Percentiles rank a stretch among this genome's conserved stretches.
phyloP scores from a whole-genome alignment of 1,140 invertebrate species.

The Sitodiplosis mosellana region DNA sequence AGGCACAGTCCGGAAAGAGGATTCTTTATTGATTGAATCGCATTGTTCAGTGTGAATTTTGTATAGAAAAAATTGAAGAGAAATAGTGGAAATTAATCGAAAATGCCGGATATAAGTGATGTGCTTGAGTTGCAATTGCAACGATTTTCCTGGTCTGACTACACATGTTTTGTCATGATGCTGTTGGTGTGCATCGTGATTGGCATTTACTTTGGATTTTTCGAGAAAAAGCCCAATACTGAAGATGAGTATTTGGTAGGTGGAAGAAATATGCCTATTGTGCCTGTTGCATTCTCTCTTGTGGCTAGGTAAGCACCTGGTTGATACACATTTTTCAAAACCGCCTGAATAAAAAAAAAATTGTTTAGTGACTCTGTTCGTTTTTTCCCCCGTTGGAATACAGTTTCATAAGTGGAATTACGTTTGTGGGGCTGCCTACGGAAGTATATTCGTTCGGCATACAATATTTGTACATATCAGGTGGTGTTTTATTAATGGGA shows the following conservation, averaged over 20 bases:
- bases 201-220: slow-evolving; percentile 39
- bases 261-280: slow-evolving; percentile 34
- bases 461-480: slow-evolving; percentile 47
- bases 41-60: too few species aligned
- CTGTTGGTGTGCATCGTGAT: slow-evolving; percentile 34
- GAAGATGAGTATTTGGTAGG: slow-evolving; percentile 41
- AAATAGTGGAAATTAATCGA: background rate
- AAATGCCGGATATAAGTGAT: slow-evolving; percentile 30
- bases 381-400: slow-evolving; percentile 4
- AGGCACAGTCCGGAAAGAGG: too few species aligned
- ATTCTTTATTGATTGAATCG: too few species aligned
- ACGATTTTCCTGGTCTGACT: slow-evolving; percentile 26
- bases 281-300: slow-evolving; percentile 35
- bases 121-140: slow-evolving; percentile 29
- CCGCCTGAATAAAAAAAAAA: background rate
- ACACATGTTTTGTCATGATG: slow-evolving; percentile 32
- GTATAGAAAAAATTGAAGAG: background rate
- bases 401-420: slow-evolving; percentile 81
- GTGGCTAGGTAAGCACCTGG: slow-evolving; percentile 26
- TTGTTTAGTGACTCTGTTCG: background rate
- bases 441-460: slow-evolving; percentile 83
- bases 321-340: background rate
- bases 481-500: slow-evolving; percentile 43
- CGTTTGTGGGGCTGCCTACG: slow-evolving; percentile 71
- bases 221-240: slow-evolving; percentile 31